Base-by-base conservation (phyloP, 35 echinoderm and acorn worm species). In the Stichopus chloronotus region DNA sequence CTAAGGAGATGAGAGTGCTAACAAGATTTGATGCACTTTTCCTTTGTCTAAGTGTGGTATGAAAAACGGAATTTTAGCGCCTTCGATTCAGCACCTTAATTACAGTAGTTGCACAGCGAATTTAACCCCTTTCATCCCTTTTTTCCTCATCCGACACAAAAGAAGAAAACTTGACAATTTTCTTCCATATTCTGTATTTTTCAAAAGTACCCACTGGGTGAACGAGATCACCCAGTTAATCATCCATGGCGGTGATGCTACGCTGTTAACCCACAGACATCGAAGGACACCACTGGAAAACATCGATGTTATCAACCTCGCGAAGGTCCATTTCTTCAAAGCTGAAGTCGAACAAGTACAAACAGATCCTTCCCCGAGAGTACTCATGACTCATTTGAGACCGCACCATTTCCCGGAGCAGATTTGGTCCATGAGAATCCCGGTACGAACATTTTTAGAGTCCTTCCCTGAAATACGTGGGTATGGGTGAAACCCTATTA, bases 391-490 rank as follows among this genome's bases (percentile, higher is more conserved):
- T 19, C 78, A 81, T 55, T 17, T 81, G 52, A 53, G 25, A 12
- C 78, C 78, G 10, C 25, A 55, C 53, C 53, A 81, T 52, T 55
- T 81, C 8, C 17, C 78, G 23, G 24, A 14, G 9, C 9, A 81
- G 53, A 81, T 25, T 6, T 81, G 78, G 78, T 52, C 78, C 8
- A 81, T 30, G 53, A 43, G 25, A 81, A 81, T 81, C 13, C 78
- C 78, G 2, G 78, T 81, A 81, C 13, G 23, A 81, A 81, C 68
- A 72, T 72, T n/a, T n/a, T n/a, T n/a, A n/a, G n/a, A n/a, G n/a
- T n/a, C n/a, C n/a, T n/a, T n/a, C n/a, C n/a, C n/a, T n/a, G n/a
- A n/a, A n/a, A n/a, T n/a, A n/a, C n/a, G n/a, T n/a, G n/a, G n/a
- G n/a, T n/a, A n/a, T n/a, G n/a, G n/a, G n/a, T n/a, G n/a, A n/a